Evolutionary conservation across 64 coral and sea anemone genomes (phyloP), one percentile per base, ranked within the genome.

Genomic region (Hydrozoanthus tunicans): DNA sequence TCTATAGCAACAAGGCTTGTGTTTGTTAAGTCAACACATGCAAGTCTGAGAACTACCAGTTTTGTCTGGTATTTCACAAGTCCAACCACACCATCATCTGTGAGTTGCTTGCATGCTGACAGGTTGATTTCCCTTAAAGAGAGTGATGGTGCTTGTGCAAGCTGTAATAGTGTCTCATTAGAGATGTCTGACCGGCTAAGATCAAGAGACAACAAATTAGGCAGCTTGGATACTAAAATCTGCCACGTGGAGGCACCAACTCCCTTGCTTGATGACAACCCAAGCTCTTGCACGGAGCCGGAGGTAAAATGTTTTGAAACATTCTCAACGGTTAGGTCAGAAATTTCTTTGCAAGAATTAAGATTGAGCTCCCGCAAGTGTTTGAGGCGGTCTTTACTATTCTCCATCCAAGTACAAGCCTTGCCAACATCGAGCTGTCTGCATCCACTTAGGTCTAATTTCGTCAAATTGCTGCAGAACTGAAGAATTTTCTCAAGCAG

Each of bases 11-110:
- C 20, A 61, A 97, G 27, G 70, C 89, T 97, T 80, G 90, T 94
- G 90, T 94, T 93, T 55, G 95, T 97, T 59, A 97, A 82, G 14
- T 97, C 92, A 53, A 97, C 67, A 89, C 95, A 97, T n/a, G 92
- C 83, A 5, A 97, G 62, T 71, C 89, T 94, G 6, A 97, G 73
- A 55, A 89, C 67, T 78, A 94, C 64, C 13, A 97, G 68, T 70
- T 62, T 85, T 43, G 68, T 97, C 62, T 97, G 95, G 43, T 90
- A 80, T 84, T 97, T 94, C 5, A 92, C 85, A 6, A 97, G 81
- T 63, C 92, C 91, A 70, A 97, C 90, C 23, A 97, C 17, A 3
- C 95, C 95, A 79, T 92, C 90, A 69, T 97, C 95, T 57, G 95
- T 91, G 12, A 97, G 63, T n/a, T 97, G 90, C 17, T 97, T 97